Base-by-base conservation (phyloP, 2,888 invertebrate species). In the Copidosoma aretas region DNA sequence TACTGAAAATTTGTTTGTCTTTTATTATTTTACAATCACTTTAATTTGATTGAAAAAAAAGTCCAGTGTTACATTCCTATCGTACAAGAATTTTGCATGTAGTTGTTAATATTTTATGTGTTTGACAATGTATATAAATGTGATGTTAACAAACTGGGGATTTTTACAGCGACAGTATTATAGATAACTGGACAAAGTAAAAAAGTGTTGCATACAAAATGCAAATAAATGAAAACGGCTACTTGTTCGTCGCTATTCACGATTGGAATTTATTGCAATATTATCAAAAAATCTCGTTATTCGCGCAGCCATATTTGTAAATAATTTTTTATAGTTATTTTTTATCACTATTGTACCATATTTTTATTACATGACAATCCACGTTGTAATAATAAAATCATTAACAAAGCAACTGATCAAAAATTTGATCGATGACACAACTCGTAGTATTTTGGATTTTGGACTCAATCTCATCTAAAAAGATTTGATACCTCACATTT, bases 61-160 rank as follows among this genome's bases (percentile, higher is more conserved):
- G 39, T 67, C n/a, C 49, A 46, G 60, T 57, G 64, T 43, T 64
- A 71, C 67, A 71, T 71, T 71, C 68, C 71, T 59, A 62, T 59
- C 57, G 51, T 62, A 39, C 54, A 68, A 54, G 51, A 65, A 39
- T 65, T 56, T 39, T 68, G 68, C 60, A 67, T 67, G 64, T 49
- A 56, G 52, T 53, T 58, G 53, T 61, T 54, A 25, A 70, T 59
- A 22, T 61, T 57, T 21, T 59, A 56, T 70, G 52, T 41, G 22
- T 46, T 12, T 46, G 43, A 46, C 66, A n/a, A 67, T 60, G 54
- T 67, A 60, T 49, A 53, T 61, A 51, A 61, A 22, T 66, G 59
- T 32, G 22, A 65, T 58, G 58, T 58, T 51, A 58, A 41, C 62
- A 63, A 32, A 61, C 61, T 68, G 57, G 58, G 19, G 43, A 57